phyloP scores from a whole-genome alignment of 2,113 vertebrate genomes.

The Eulemur macaco region DNA sequence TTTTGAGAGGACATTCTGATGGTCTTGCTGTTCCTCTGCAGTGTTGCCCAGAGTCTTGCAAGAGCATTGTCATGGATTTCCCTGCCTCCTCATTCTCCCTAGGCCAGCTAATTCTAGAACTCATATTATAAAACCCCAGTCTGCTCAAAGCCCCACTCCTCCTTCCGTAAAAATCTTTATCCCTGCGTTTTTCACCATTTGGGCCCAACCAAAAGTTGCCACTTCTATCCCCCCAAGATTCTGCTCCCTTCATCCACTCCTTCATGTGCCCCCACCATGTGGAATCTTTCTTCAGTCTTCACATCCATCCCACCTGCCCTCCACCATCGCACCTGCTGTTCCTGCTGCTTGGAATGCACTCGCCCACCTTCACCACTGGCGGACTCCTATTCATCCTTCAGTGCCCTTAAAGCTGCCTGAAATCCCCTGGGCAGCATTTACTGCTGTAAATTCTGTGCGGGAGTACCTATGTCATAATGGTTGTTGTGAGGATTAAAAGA shows the following conservation, averaged over 20 bases:
- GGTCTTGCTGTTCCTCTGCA: not conserved
- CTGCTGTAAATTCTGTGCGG: not conserved
- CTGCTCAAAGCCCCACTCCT: not conserved
- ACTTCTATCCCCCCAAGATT: not conserved
- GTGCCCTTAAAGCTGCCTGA: not conserved
- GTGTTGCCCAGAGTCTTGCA: not conserved
- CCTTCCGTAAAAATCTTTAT: not conserved
- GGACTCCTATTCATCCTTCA: not conserved
- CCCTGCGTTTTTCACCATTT: not conserved
- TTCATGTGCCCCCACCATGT: rapidly evolving
- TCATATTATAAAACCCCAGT: not conserved
- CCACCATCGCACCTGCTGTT: not conserved
- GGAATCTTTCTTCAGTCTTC: not conserved
- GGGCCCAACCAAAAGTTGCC: not conserved
- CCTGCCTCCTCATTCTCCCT: not conserved
- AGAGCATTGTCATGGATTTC: not conserved
- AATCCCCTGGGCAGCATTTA: not conserved
- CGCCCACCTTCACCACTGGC: not conserved
- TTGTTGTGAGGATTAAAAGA: not conserved
- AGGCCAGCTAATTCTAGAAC: not conserved
- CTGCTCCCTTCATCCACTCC: not conserved
- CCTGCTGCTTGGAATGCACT: not conserved
- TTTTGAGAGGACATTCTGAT: not conserved
- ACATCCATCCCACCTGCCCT: not conserved
- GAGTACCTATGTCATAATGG: not conserved